Conservation (phyloP, 2,888 invertebrate species). For the Volucella zonaria region DNA sequence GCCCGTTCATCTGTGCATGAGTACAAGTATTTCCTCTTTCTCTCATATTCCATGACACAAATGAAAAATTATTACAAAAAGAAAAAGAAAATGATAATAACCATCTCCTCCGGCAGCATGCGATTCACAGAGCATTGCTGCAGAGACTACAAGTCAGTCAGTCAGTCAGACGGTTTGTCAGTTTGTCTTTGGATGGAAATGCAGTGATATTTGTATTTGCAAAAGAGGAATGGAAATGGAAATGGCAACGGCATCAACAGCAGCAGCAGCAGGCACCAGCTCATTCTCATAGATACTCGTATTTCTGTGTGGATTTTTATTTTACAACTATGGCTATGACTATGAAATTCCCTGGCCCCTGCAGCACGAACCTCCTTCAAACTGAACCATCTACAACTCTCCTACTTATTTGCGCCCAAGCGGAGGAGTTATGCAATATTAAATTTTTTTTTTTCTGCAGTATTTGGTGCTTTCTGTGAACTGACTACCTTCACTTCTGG, state of each 20-base stretch:
- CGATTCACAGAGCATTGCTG: conserved; percentile 16
- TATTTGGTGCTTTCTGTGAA: neutral
- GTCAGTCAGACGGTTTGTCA: conserved; percentile 42
- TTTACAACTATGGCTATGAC: conserved; percentile 51
- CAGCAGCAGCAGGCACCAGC: conserved; percentile 32
- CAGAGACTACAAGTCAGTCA: conserved; percentile 37
- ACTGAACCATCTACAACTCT: conserved; percentile 3
- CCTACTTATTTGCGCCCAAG: conserved; percentile 9
- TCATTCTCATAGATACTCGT: conserved; percentile 42
- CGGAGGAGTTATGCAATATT: conserved; percentile 65
- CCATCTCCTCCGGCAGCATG: conserved; percentile 50
- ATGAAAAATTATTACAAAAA: conserved; percentile 57
- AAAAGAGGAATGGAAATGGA: too few species aligned
- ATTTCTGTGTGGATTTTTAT: conserved; percentile 50
- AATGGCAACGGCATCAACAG: neutral
- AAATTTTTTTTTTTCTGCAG: conserved; percentile 16
- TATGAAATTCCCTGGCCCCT: conserved; percentile 4
- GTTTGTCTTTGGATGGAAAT: conserved; percentile 56
- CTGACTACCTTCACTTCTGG: conserved; percentile 45
- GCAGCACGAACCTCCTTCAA: too few species aligned
- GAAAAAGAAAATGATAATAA: conserved; percentile 58
- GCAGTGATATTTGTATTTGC: conserved; percentile 58
- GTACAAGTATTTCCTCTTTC: conserved; percentile 33
- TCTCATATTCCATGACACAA: conserved; percentile 54
- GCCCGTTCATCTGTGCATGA: conserved; percentile 19